phyloP scores from a whole-genome alignment of 2,113 vertebrate genomes.

The Poicephalus gulielmi region DNA sequence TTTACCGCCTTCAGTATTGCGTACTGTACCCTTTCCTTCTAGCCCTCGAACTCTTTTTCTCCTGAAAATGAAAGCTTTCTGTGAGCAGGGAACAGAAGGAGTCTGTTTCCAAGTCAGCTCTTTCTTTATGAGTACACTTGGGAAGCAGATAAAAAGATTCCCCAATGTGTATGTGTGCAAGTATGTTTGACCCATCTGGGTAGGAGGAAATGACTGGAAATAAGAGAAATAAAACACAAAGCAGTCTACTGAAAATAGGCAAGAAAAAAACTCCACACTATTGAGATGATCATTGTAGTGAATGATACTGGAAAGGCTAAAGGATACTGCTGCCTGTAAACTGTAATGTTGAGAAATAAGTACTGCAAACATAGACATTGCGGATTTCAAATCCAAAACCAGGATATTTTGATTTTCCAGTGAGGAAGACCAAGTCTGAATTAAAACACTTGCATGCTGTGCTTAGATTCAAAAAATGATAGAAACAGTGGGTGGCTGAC shows the following conservation, averaged over 20 bases:
- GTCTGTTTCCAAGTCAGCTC: background rate
- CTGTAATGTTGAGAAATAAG: background rate
- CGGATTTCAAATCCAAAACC: background rate
- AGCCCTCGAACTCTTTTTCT: background rate
- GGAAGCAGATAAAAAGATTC: background rate
- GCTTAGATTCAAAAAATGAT: conserved; percentile 9
- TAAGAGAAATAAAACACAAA: background rate
- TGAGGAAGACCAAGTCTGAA: background rate
- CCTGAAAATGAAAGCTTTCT: background rate
- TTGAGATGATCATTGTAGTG: background rate
- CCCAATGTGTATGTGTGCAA: background rate
- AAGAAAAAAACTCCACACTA: background rate
- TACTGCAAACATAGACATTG: background rate
- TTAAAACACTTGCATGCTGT: conserved; percentile 27
- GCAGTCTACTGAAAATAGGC: background rate
- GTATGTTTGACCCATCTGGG: background rate
- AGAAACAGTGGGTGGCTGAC: background rate
- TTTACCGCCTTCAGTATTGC: background rate
- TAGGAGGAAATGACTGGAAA: background rate
- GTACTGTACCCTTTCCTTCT: background rate
- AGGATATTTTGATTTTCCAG: conserved; percentile 17
- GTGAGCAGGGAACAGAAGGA: background rate
- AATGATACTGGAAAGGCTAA: background rate
- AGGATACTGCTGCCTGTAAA: background rate
- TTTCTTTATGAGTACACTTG: background rate